These are phyloP conservation scores for Sebastolobus altivelis DNA, from an alignment of 2,797 vertebrate species.

Conservation along the genomic window DNA sequence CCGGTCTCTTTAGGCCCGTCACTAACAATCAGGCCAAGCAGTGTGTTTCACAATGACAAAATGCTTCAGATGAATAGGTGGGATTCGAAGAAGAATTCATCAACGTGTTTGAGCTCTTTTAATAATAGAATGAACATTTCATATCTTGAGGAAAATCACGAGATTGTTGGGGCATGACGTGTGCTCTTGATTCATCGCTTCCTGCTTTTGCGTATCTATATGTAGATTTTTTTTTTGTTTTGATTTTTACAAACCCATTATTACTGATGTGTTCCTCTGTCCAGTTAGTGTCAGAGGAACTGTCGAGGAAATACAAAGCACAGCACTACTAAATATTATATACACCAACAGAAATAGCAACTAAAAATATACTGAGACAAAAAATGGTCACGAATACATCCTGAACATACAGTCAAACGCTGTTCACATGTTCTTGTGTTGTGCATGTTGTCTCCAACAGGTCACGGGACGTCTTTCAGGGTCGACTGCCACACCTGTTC, in stretches of 20 bases:
- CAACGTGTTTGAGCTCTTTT: neutral
- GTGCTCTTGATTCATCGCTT: too few relatives aligned
- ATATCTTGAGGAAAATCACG: too few relatives aligned
- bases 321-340: neutral
- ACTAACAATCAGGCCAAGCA: neutral
- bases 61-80: too few relatives aligned
- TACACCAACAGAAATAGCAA: neutral
- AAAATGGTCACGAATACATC: neutral
- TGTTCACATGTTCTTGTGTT: neutral
- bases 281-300: too few relatives aligned
- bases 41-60: neutral
- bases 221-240: too few relatives aligned
- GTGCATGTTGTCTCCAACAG: conserved; percentile 72
- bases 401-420: neutral
- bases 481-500: conserved; percentile 93
- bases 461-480: conserved; percentile 90
- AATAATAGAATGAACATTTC: neutral
- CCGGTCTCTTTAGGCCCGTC: neutral
- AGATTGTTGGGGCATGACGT: too few relatives aligned
- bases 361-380: neutral
- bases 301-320: too few relatives aligned
- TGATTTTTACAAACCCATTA: too few relatives aligned
- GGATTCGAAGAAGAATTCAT: neutral
- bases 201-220: too few relatives aligned
- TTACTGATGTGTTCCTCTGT: too few relatives aligned